Percentiles rank a stretch among this genome's conserved stretches.
Evolutionary conservation across 2,113 vertebrate species (phyloP).

Genomic region (Entomyzon cyanotis): DNA sequence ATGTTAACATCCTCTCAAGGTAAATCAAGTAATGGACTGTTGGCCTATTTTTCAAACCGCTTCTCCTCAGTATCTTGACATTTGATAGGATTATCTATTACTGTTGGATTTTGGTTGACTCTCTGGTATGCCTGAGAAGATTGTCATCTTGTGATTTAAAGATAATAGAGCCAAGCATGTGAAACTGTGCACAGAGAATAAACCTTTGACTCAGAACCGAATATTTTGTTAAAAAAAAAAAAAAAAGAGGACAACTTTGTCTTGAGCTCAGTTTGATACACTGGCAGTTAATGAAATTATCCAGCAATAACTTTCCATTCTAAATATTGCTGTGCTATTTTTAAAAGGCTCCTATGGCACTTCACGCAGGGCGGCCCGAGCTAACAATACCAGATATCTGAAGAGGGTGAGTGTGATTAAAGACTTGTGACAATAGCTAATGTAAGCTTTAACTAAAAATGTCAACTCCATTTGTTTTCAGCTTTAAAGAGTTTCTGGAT

Average conservation of each 20-base stretch:
- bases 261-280: conserved; percentile 69
- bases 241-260: conserved; percentile 33
- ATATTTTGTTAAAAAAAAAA: conserved; percentile 42
- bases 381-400: conserved; percentile 32
- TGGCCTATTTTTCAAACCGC: conserved; percentile 73
- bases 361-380: not conserved
- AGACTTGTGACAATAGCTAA: conserved; percentile 58
- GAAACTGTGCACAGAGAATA: conserved; percentile 69
- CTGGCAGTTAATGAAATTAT: conserved; percentile 67
- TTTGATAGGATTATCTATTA: conserved; percentile 76
- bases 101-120: conserved; percentile 72
- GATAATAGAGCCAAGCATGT: conserved; percentile 72
- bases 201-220: conserved; percentile 71
- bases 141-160: conserved; percentile 75
- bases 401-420: conserved; percentile 54
- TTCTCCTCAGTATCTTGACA: conserved; percentile 73
- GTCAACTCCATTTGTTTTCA: conserved; percentile 68
- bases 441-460: conserved; percentile 69
- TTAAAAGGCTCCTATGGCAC: conserved; percentile 58
- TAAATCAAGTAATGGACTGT: conserved; percentile 62
- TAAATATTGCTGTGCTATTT: conserved; percentile 70
- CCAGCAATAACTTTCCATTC: conserved; percentile 73
- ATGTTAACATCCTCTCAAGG: conserved; percentile 47
- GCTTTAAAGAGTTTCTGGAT: conserved; percentile 48
- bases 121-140: conserved; percentile 71